Conservation (phyloP, 2,797 vertebrate species). For the Sebastes glaucus region DNA sequence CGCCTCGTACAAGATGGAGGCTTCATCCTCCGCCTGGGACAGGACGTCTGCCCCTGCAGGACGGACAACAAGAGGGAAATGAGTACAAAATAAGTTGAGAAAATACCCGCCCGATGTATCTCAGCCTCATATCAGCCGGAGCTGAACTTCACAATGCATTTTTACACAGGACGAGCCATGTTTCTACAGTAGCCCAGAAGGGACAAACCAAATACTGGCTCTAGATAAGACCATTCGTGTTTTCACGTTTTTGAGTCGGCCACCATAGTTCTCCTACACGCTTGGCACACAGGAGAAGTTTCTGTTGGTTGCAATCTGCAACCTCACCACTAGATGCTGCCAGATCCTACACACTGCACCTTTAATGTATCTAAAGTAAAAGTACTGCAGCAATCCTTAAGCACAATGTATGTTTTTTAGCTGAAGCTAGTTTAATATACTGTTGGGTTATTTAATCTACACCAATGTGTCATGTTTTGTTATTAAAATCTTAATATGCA, state of each 20-base stretch:
- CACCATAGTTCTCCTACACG: too few species aligned
- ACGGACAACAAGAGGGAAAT: neutral
- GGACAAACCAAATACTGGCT: too few species aligned
- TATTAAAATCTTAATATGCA: neutral
- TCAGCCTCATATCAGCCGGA: neutral
- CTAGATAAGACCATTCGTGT: too few species aligned
- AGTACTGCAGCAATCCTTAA: neutral
- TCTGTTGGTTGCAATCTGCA: too few species aligned
- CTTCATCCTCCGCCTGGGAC: constrained; percentile 91
- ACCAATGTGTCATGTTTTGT: neutral
- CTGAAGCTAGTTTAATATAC: neutral
- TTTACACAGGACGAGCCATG: too few species aligned
- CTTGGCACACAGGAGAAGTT: too few species aligned
- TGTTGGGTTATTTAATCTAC: too few species aligned
- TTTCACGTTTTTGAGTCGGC: too few species aligned
- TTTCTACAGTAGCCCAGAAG: too few species aligned
- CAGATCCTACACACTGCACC: too few species aligned
- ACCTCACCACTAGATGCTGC: too few species aligned
- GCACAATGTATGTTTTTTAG: neutral
- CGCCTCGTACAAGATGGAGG: constrained; percentile 92
- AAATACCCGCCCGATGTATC: neutral
- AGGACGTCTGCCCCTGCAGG: constrained; percentile 87
- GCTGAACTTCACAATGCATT: neutral
- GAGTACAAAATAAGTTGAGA: neutral
- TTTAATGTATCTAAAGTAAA: neutral